Evolutionary conservation across 92 coral and sea anemone species (phyloP).

Genomic region (Diadumene lineata): DNA sequence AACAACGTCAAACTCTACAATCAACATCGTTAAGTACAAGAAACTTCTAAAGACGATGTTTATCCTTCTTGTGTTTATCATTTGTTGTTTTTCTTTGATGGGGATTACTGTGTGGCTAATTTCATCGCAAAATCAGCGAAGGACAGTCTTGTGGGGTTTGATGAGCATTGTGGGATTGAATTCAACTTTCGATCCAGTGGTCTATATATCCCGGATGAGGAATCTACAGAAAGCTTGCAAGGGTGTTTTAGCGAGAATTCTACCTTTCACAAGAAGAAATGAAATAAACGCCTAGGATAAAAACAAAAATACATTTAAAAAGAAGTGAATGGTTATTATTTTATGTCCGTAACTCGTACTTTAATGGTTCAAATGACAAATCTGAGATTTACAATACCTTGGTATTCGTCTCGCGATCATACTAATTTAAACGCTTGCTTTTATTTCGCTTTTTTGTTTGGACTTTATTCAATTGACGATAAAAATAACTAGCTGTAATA

Average conservation of each 20-base stretch:
- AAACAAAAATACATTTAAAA: too few relatives aligned
- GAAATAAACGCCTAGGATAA: not conserved
- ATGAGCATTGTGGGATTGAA: slow-evolving; percentile 13
- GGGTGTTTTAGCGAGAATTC: not conserved
- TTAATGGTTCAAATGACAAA: too few relatives aligned
- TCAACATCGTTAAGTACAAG: slow-evolving; percentile 22
- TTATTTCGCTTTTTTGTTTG: too few relatives aligned
- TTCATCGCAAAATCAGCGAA: not conserved
- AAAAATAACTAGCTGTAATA: too few relatives aligned
- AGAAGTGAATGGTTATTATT: too few relatives aligned
- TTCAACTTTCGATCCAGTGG: slow-evolving; percentile 17
- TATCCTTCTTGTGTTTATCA: slow-evolving; percentile 1
- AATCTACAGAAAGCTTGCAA: slow-evolving; percentile 14
- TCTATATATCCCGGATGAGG: slow-evolving; percentile 22
- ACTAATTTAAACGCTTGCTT: too few relatives aligned
- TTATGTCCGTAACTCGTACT: too few relatives aligned
- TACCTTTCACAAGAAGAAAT: not conserved
- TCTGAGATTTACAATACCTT: too few relatives aligned
- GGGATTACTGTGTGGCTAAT: not conserved
- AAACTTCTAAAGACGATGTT: slow-evolving; percentile 23
- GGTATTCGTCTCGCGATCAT: too few relatives aligned
- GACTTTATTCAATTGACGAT: too few relatives aligned
- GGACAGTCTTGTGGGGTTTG: slow-evolving; percentile 4
- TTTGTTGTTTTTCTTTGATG: slow-evolving; percentile 5
- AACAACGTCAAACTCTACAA: slow-evolving; percentile 10